Evolutionary conservation across 2,797 vertebrate species (phyloP), one percentile per base, ranked within the genome.

Genomic region (Neosilurus mollespiculum): DNA sequence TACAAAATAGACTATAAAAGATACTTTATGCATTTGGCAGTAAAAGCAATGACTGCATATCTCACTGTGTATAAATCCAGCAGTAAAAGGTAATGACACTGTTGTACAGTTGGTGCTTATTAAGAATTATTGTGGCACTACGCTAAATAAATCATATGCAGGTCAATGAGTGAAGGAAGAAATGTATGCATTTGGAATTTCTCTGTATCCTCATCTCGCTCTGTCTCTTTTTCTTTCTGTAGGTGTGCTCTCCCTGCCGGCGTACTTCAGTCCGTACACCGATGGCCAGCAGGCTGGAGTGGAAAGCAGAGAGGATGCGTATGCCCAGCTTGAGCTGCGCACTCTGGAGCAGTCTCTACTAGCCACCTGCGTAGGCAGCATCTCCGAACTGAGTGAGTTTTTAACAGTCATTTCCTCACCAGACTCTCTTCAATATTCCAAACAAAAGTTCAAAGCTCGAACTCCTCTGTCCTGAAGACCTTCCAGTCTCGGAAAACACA

Each of bases 301-400:
- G 4, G 96, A 98, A 0, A 97, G 96, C 90, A 93, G 96, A 43
- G 96, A 97, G 0, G 96, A 98, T 0, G 97, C 98, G 72, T 99
- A 98, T 0, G 97, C 96, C 16, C 97, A 99, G 89, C 95, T 99
- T 92, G 98, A 99, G 85, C 95, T 99, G 54, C 95, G 98, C 54
- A 99, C 98, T 0, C 93, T 99, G 92, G 98, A 99, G 88, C 98
- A 99, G 91, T 97, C 98, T 9, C 93, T 99, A 81, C 92, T 99
- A 89, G 98, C 98, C 73, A 99, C 98, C 0, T 99, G 98, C 0
- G 98, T 99, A 77, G 98, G 98, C 88, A 99, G 96, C 95, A 99
- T 99, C 93, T 99, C 98, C 0, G 98, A 99, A 77, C 95, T 99
- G 87, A 99, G 98, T 99, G 88, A 97, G 98, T 96, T 9, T 69